Conservation (phyloP, 2,113 vertebrate species). For the Rousettus leschenaultii region DNA sequence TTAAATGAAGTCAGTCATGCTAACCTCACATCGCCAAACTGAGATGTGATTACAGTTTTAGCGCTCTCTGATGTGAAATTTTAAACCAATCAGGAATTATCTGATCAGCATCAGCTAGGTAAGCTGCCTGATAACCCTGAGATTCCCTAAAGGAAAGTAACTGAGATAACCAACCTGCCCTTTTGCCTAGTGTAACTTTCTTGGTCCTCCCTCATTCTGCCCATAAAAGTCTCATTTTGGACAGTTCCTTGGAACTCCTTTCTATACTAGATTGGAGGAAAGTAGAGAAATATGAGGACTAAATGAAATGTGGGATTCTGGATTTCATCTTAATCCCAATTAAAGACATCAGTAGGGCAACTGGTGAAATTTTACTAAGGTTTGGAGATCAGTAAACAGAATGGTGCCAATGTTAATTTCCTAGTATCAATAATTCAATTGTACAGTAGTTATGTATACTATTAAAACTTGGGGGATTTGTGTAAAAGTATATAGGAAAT, state of each 20-base stretch:
- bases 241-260: background rate
- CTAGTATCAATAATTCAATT: background rate
- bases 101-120: background rate
- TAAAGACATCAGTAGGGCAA: background rate
- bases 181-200: background rate
- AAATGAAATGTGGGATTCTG: background rate
- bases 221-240: background rate
- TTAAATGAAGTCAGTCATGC: background rate
- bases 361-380: background rate
- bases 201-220: background rate
- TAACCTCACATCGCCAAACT: background rate
- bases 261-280: background rate
- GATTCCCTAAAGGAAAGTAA: background rate
- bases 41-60: background rate
- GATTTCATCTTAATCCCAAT: background rate
- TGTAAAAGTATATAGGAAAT: background rate
- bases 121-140: background rate
- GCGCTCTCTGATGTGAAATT: too few species aligned
- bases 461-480: background rate
- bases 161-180: background rate
- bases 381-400: background rate
- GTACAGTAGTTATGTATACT: background rate
- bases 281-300: background rate
- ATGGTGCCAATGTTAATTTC: background rate
- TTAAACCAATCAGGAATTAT: background rate